A percentile compares a stretch with the other conserved stretches of the same genome.
phyloP scores from a whole-genome alignment of 2,888 invertebrate species.

The Atrina japonica region DNA sequence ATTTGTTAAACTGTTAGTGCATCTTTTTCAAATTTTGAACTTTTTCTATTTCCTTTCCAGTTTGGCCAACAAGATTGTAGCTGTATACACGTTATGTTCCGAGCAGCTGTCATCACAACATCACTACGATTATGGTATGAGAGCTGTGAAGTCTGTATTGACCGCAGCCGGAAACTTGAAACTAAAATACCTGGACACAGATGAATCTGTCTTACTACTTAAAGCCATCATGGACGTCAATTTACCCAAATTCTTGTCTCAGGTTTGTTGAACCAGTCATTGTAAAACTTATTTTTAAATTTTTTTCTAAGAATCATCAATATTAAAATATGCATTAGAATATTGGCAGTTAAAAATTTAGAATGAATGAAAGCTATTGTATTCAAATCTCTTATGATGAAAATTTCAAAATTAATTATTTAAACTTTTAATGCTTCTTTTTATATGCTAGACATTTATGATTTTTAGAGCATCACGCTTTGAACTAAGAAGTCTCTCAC shows the following conservation, averaged over 20 bases:
- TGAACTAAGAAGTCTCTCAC: no score
- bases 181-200: constrained; percentile 78
- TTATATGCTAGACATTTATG: no score
- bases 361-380: no score
- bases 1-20: no score
- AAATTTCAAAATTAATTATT: no score
- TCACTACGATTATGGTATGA: constrained; percentile 83
- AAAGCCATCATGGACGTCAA: constrained; percentile 82
- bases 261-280: constrained; percentile 65
- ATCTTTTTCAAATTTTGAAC: no score
- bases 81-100: constrained; percentile 80
- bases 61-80: constrained; percentile 81
- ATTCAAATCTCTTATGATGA: no score
- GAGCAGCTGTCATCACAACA: constrained; percentile 81
- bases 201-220: constrained; percentile 79
- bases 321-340: no score
- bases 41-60: constrained; percentile 61
- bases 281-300: not conserved
- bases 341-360: no score
- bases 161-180: constrained; percentile 81
- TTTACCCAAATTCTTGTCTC: constrained; percentile 81
- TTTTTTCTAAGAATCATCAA: no score
- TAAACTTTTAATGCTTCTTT: no score
- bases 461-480: no score
- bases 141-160: constrained; percentile 81